Percentiles rank a stretch among this genome's conserved stretches.
These are phyloP conservation scores for Marronus borbonicus DNA, from an alignment of 2,888 invertebrate genomes.

Conservation along the genomic window DNA sequence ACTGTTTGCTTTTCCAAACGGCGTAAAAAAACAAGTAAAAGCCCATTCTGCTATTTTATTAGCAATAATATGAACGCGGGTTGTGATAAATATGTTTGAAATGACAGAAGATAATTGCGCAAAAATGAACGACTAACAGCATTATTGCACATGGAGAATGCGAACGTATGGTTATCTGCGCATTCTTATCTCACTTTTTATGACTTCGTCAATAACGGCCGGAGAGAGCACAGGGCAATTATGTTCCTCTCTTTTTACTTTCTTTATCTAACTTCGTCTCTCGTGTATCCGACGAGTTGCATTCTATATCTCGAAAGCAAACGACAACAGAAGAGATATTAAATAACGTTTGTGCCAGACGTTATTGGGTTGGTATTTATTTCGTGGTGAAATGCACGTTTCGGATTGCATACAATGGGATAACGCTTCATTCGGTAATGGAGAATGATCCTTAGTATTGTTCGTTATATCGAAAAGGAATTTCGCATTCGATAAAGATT, in stretches of 20 bases:
- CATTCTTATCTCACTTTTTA: constrained; percentile 41
- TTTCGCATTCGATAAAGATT: too few species aligned
- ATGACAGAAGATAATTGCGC: constrained; percentile 43
- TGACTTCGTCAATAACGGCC: constrained; percentile 37
- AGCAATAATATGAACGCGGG: constrained; percentile 16
- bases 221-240: constrained; percentile 36
- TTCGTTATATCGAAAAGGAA: too few species aligned
- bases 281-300: constrained; percentile 10
- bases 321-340: constrained; percentile 21
- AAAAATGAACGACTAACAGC: constrained; percentile 43
- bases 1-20: constrained; percentile 7
- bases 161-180: constrained; percentile 35
- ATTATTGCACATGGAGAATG: constrained; percentile 35
- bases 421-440: background rate
- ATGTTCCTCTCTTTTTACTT: constrained; percentile 23
- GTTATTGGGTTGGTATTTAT: constrained; percentile 26
- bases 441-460: background rate
- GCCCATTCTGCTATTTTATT: constrained; percentile 13
- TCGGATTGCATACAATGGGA: background rate
- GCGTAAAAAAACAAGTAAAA: constrained; percentile 10
- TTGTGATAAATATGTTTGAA: constrained; percentile 35
- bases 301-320: constrained; percentile 5
- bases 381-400: constrained; percentile 15
- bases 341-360: constrained; percentile 8
- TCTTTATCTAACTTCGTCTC: constrained; percentile 34